Percentiles rank a stretch among this genome's conserved stretches.
Evolutionary conservation across 2,797 vertebrate genomes (phyloP).

Genomic region (Oreonectes daqikongensis): DNA sequence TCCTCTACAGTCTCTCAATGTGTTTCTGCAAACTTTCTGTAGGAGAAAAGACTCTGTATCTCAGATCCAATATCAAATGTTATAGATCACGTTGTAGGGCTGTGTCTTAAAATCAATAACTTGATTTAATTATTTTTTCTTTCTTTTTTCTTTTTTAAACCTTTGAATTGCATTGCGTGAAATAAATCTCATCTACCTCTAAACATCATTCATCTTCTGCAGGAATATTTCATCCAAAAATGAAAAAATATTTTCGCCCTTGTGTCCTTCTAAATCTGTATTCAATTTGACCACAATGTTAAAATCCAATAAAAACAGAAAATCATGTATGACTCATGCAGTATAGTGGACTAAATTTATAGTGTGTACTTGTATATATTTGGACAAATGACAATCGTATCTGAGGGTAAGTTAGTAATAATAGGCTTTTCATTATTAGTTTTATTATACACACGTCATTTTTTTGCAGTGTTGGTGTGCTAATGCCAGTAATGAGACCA

Average conservation of each 20-base stretch:
- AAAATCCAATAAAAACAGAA: background rate
- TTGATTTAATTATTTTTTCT: conserved; percentile 68
- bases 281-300: background rate
- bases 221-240: conserved; percentile 21
- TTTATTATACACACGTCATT: no score
- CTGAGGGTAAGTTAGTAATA: no score
- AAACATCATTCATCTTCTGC: conserved; percentile 64
- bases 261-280: background rate
- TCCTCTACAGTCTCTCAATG: background rate
- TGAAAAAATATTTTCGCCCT: background rate
- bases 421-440: no score
- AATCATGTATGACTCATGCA: background rate
- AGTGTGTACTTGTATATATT: no score
- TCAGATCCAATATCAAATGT: conserved; percentile 18
- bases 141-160: conserved; percentile 56
- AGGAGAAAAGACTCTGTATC: background rate
- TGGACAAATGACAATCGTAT: no score
- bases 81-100: conserved; percentile 47
- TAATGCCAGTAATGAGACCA: no score
- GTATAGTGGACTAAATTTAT: no score
- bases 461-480: no score
- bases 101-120: conserved; percentile 70
- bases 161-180: conserved; percentile 64
- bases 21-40: background rate
- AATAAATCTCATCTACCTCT: conserved; percentile 55